Conservation (phyloP, 2,113 vertebrate species). For the Paramormyrops kingsleyae region DNA sequence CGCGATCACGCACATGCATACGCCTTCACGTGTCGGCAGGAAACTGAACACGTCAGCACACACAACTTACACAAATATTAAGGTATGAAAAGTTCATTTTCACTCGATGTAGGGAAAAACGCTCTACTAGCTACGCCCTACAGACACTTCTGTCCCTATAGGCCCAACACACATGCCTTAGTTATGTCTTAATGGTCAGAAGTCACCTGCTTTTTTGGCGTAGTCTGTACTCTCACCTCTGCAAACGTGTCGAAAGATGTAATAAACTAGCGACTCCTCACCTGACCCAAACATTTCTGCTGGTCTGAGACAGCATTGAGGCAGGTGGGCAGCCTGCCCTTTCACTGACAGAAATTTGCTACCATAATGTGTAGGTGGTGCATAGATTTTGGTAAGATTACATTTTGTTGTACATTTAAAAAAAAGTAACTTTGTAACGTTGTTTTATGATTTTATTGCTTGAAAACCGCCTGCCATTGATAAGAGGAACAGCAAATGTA, state of each 20-base stretch:
- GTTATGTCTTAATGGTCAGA: background rate
- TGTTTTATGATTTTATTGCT: background rate
- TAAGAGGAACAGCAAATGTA: background rate
- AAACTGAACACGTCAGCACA: background rate
- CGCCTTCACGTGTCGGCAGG: background rate
- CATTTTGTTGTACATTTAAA: background rate
- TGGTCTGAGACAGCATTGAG: background rate
- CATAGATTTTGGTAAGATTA: background rate
- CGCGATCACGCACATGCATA: background rate
- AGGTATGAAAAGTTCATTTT: background rate
- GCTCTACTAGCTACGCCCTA: background rate
- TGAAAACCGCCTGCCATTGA: background rate
- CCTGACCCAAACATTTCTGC: background rate
- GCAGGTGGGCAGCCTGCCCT: background rate
- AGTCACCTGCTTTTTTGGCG: constrained; percentile 15
- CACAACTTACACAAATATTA: background rate
- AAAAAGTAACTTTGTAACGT: background rate
- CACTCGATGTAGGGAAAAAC: background rate
- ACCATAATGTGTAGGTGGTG: background rate
- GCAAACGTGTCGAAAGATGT: constrained; percentile 42
- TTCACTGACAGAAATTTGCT: background rate
- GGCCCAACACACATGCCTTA: background rate
- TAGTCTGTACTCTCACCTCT: constrained; percentile 37
- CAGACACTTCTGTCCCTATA: background rate
- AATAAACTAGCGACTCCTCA: constrained; percentile 46